Evolutionary conservation across 2,797 vertebrate genomes (phyloP), one percentile per base, ranked within the genome.

Genomic region (Dromococcyx pavoninus): DNA sequence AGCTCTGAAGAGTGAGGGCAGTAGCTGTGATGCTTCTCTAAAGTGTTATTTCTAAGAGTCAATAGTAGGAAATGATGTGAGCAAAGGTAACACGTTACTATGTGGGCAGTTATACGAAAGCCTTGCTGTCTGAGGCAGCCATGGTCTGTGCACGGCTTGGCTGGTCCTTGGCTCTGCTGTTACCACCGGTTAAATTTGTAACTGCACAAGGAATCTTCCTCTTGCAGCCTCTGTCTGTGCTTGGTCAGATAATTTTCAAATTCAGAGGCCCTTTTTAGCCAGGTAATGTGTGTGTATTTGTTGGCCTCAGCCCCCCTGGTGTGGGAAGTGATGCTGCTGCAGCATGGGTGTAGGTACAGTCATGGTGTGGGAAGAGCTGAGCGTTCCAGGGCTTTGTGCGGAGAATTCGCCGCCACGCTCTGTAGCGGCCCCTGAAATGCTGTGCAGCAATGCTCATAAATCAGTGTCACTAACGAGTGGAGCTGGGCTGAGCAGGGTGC

Each of bases 261-360:
- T 43, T 86, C 24, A n/a, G n/a, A n/a, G n/a, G n/a, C 15, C 19
- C 32, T 13, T 54, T 78, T 23, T 16, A 76, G 50, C 13, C 53
- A 53, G 41, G 48, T 86, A 60, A 19, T 17, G 44, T n/a, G 24
- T 28, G 10, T 0, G 2, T 11, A 39, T 62, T 66, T 62, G 32
- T 60, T 65, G 50, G 57, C 32, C 61, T 32, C 30, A 48, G 17
- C 25, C 51, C 28, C 27, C 50, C 25, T 60, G 65, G 1, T 35
- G 25, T 62, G 61, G 58, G 88, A 69, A 46, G 46, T 8, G n/a
- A 23, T 57, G 71, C 50, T 69, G 57, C 74, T 66, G 48, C 28
- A 14, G 32, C 21, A 2, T 3, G 0, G 5, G 1, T 19, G 87
- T 7, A n/a, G 18, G 50, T 80, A 1, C 13, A 27, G 66, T 39